Percentiles rank a stretch among this genome's conserved stretches.
Conservation (phyloP, 2,888 invertebrate genomes). For the Ochlodes sylvanus region DNA sequence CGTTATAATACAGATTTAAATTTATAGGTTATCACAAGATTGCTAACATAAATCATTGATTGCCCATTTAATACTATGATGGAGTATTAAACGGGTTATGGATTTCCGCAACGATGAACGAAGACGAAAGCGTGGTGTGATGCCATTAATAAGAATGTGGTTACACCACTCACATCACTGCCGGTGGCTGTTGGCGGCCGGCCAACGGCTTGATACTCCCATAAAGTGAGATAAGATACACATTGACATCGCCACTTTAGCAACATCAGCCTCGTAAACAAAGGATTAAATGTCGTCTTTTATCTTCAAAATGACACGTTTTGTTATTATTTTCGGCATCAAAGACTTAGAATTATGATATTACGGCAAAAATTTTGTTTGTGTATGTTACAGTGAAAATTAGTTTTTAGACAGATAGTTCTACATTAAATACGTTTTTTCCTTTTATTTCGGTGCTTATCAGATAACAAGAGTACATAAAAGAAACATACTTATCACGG, state of each 20-base stretch:
- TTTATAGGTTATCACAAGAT: no score
- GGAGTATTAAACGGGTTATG: neutral
- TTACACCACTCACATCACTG: neutral
- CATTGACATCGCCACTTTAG: conserved; percentile 5
- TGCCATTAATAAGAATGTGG: neutral
- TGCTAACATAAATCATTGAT: neutral
- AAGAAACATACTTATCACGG: no score
- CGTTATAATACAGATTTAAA: no score
- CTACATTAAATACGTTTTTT: no score
- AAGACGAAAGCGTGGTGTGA: neutral
- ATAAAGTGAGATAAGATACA: conserved; percentile 3
- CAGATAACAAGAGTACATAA: no score
- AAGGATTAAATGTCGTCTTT: conserved; percentile 4
- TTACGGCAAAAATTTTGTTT: conserved; percentile 29
- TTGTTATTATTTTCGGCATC: conserved; percentile 6
- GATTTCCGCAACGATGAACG: neutral
- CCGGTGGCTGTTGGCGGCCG: neutral
- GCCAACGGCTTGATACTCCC: neutral
- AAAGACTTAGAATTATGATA: conserved; percentile 16
- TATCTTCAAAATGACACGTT: neutral
- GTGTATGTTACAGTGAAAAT: conserved; percentile 34
- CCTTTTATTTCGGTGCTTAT: no score
- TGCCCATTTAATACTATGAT: neutral
- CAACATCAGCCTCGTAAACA: neutral
- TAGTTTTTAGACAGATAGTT: no score